These are phyloP conservation scores for Pachycephala philippinensis DNA, from an alignment of 2,113 vertebrate genomes.

Conservation along the genomic window DNA sequence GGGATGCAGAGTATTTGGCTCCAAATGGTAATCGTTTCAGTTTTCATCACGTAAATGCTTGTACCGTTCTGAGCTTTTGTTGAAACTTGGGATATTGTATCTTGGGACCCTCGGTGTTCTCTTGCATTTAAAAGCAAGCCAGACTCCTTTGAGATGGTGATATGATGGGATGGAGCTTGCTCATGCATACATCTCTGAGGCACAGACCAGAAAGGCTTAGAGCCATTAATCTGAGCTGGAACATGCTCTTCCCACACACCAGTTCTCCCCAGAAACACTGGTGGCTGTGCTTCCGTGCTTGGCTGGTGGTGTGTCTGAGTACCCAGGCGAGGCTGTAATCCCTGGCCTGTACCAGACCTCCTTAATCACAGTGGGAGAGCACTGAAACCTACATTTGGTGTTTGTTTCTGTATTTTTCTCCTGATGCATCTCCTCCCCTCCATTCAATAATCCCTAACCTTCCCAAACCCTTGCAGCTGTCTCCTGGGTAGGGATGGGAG, in stretches of 20 bases:
- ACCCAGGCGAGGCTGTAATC: neutral
- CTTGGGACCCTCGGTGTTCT: neutral
- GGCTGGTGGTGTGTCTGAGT: neutral
- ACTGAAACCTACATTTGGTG: neutral
- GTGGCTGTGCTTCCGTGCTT: neutral
- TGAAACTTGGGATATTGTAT: neutral
- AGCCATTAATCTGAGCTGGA: neutral
- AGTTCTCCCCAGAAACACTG: neutral
- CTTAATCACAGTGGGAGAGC: neutral
- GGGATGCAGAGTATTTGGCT: neutral
- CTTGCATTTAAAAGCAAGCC: neutral
- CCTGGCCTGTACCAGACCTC: neutral
- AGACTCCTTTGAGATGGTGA: neutral
- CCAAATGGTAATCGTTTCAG: neutral
- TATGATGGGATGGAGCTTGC: neutral
- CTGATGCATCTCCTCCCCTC: neutral
- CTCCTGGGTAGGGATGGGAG: neutral
- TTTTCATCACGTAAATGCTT: neutral
- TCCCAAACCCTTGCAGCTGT: neutral
- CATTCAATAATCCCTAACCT: neutral
- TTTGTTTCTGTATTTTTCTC: neutral
- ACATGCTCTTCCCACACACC: neutral
- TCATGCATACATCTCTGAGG: neutral
- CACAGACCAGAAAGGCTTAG: neutral
- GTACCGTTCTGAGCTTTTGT: neutral